A percentile compares a stretch with the other conserved stretches of the same genome.
These are phyloP conservation scores for Neogobius melanostomus DNA, from an alignment of 2,113 vertebrate genomes.

Conservation along the genomic window DNA sequence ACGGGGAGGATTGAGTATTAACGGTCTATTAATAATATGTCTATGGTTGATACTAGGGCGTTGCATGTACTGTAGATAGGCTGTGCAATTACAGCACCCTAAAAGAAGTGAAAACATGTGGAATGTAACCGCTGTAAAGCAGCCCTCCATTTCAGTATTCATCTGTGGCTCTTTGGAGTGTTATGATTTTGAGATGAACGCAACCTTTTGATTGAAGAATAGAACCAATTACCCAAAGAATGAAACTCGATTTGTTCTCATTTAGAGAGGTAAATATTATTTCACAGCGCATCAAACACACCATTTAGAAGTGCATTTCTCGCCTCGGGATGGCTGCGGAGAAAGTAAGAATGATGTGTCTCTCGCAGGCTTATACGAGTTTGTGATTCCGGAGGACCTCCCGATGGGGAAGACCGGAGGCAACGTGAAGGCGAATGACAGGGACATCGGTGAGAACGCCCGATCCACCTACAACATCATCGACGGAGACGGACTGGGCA, in stretches of 20 bases:
- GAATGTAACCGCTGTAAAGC: no score
- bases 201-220: slow-evolving; percentile 9
- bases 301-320: slow-evolving; percentile 26
- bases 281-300: slow-evolving; percentile 31
- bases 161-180: no score
- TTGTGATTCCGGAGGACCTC: slow-evolving; percentile 91
- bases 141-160: no score
- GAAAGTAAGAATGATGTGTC: slow-evolving; percentile 20
- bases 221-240: slow-evolving; percentile 17
- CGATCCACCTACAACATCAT: slow-evolving; percentile 92
- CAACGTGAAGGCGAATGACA: slow-evolving; percentile 91
- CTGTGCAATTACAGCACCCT: no score
- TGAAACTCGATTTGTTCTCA: slow-evolving; percentile 35
- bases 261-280: slow-evolving; percentile 44
- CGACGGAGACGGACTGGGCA: slow-evolving; percentile 87
- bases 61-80: no score
- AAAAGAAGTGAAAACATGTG: no score
- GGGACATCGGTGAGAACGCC: slow-evolving; percentile 92
- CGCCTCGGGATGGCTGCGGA: slow-evolving; percentile 24
- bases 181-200: no score
- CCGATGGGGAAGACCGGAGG: slow-evolving; percentile 86
- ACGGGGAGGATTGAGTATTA: no score
- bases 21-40: no score
- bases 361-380: slow-evolving; percentile 90
- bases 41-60: no score